A percentile compares a stretch with the other conserved stretches of the same genome.
Evolutionary conservation across 2,888 invertebrate genomes (phyloP).

Genomic region (Drosophila tanythrix): DNA sequence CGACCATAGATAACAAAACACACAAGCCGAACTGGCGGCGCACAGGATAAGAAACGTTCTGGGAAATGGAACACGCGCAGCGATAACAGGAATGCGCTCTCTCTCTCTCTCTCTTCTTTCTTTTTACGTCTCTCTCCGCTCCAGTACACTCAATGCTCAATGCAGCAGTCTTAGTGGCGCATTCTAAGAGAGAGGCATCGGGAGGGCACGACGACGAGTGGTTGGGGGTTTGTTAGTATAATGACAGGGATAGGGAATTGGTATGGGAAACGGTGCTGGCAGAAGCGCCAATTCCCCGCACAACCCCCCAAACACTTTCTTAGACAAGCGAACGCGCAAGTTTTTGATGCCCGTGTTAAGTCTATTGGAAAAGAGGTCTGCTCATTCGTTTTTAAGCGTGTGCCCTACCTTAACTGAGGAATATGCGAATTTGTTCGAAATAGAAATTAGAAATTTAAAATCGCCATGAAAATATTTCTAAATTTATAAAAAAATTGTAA

Average conservation of each 20-base stretch:
- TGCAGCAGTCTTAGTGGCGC: slow-evolving; percentile 59
- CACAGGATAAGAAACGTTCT: slow-evolving; percentile 71
- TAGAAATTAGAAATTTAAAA: not conserved
- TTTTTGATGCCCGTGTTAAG: slow-evolving; percentile 72
- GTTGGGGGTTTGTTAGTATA: slow-evolving; percentile 1
- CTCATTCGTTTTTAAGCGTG: slow-evolving; percentile 31
- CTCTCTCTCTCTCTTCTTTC: slow-evolving; percentile 9
- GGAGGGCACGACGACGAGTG: not conserved
- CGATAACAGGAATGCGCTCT: slow-evolving; percentile 61
- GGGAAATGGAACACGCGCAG: slow-evolving; percentile 62
- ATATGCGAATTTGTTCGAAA: not conserved
- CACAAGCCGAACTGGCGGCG: slow-evolving; percentile 29
- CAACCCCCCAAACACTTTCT: slow-evolving; percentile 33
- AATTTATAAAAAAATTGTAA: not conserved
- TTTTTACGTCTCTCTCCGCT: slow-evolving; percentile 1
- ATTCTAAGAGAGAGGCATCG: slow-evolving; percentile 14
- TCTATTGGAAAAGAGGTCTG: slow-evolving; percentile 71
- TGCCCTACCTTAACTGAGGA: slow-evolving; percentile 38
- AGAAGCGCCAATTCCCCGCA: not conserved
- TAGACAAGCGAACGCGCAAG: slow-evolving; percentile 76
- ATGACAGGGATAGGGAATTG: not conserved
- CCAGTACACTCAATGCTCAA: slow-evolving; percentile 10
- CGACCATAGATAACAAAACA: slow-evolving; percentile 56
- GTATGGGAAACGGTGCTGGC: not conserved
- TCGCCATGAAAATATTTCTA: not conserved